Evolutionary conservation across 2,888 invertebrate genomes (phyloP), one percentile per base, ranked within the genome.

Genomic region (Podabrus alpinus): DNA sequence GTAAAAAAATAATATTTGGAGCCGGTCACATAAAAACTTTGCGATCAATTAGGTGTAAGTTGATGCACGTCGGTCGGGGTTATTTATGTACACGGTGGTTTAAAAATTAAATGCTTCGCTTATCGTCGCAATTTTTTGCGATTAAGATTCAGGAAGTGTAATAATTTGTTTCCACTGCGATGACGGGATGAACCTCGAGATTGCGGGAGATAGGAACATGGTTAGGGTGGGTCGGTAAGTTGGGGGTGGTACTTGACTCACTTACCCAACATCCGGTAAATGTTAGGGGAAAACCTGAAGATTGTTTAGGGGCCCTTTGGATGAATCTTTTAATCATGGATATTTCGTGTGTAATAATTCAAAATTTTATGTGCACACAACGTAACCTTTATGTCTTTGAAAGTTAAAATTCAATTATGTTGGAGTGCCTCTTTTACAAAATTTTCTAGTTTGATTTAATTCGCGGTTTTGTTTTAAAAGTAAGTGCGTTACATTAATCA

Each of bases 221-320:
- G 73, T 75, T 75, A 73, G 73, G 81, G 79, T 79, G 79, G 81
- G 80, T 75, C 77, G 19, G 75, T 69, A 70, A 72, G 73, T 74
- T 73, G 82, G 68, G 82, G 83, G 83, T 81, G 84, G 84, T 82
- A 84, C 84, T 85, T 84, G 83, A 85, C 83, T 84, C 84, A 84
- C 84, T 85, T 84, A 83, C 83, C 80, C 77, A 80, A 80, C 83
- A 83, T 85, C 85, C 84, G 84, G 82, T 80, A 82, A 84, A 84
- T 79, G 82, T 81, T 83, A 83, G 83, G 79, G 80, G 76, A 71
- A 68, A 80, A 77, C 73, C 77, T 78, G 79, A 77, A 75, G 81
- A 78, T 76, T 80, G 81, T 81, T 81, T 71, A 75, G 78, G 77
- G 81, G 80, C n/a, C 19, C 29, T 16, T 62, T 17, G 62, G 17